Conservation (phyloP, 2,888 invertebrate genomes). For the Agrotis ipsilon region DNA sequence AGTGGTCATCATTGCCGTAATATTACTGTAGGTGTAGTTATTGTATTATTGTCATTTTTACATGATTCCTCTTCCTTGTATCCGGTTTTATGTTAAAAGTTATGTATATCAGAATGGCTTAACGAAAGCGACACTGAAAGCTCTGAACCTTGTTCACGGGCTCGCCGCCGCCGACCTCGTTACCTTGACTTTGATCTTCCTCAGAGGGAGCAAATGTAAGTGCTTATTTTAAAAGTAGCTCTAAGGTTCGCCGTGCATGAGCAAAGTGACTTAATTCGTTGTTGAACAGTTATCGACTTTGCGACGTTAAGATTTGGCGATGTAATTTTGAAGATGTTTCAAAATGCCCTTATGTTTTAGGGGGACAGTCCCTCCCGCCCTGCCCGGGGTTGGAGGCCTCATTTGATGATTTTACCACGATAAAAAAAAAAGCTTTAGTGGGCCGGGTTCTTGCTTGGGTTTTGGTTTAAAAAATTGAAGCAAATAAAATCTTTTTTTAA, state of each 20-base stretch:
- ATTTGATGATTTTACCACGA: too few relatives aligned
- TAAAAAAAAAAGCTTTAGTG: too few relatives aligned
- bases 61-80: not conserved
- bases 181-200: conserved; percentile 75
- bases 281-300: conserved; percentile 1
- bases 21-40: too few relatives aligned
- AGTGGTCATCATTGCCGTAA: too few relatives aligned
- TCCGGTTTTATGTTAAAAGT: not conserved
- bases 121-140: conserved; percentile 47
- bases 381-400: too few relatives aligned
- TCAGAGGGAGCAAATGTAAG: conserved; percentile 61
- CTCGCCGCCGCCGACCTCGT: conserved; percentile 62
- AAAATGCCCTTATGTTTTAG: too few relatives aligned
- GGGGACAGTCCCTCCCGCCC: too few relatives aligned
- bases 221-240: conserved; percentile 60
- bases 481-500: too few relatives aligned
- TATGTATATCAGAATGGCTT: conserved; percentile 17
- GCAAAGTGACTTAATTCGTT: conserved; percentile 22
- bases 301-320: not conserved
- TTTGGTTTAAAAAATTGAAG: too few relatives aligned
- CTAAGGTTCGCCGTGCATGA: conserved; percentile 13
- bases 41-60: too few relatives aligned
- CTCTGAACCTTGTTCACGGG: conserved; percentile 27
- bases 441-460: too few relatives aligned
- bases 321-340: not conserved